These are phyloP conservation scores for Leucoma salicis DNA, from an alignment of 2,888 invertebrate genomes.

Conservation along the genomic window DNA sequence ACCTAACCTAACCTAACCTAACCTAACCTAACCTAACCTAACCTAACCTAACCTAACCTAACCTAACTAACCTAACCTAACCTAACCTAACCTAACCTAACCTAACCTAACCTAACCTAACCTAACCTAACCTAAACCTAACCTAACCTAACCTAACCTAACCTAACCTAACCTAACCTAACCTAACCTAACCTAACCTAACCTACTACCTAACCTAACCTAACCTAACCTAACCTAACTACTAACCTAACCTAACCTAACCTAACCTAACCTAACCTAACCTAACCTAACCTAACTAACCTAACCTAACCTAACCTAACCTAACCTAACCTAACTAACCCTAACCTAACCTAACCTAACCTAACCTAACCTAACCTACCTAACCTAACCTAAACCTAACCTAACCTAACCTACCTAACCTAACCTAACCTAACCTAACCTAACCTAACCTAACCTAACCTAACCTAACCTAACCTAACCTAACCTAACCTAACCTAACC, in stretches of 20 bases:
- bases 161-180: constrained; percentile 29
- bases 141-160: constrained; percentile 21
- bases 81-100: constrained; percentile 20
- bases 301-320: constrained; percentile 24
- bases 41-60: constrained; percentile 14
- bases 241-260: constrained; percentile 29
- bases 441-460: constrained; percentile 13
- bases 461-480: constrained; percentile 9
- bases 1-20: constrained; percentile 24
- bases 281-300: constrained; percentile 29
- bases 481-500: constrained; percentile 7
- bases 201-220: constrained; percentile 16
- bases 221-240: constrained; percentile 21
- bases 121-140: constrained; percentile 13
- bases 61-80: constrained; percentile 11
- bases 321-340: constrained; percentile 27
- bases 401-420: constrained; percentile 23
- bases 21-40: constrained; percentile 17
- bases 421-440: constrained; percentile 22
- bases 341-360: constrained; percentile 21
- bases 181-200: constrained; percentile 15
- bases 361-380: constrained; percentile 18
- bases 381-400: constrained; percentile 19
- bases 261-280: constrained; percentile 28
- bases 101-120: constrained; percentile 17